phyloP scores from a whole-genome alignment of 2,888 invertebrate genomes.

The Crossocerus cetratus region DNA sequence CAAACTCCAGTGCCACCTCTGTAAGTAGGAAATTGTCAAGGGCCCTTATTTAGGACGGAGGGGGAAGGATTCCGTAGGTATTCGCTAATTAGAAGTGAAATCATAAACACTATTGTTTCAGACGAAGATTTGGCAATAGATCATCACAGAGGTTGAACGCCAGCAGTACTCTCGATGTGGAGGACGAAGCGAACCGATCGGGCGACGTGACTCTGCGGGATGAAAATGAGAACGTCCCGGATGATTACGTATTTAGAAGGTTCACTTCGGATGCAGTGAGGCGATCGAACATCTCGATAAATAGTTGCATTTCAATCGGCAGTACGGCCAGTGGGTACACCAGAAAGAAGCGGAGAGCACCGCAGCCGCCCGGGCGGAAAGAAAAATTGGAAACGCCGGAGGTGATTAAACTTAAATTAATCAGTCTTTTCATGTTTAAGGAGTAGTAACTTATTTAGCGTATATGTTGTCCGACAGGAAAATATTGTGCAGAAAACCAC shows the following conservation, averaged over 20 bases:
- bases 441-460: background rate
- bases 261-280: slow-evolving; percentile 68
- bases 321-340: slow-evolving; percentile 79
- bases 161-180: slow-evolving; percentile 40
- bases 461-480: slow-evolving; percentile 41
- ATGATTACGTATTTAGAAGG: slow-evolving; percentile 69
- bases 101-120: slow-evolving; percentile 28
- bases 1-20: slow-evolving; percentile 66
- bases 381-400: slow-evolving; percentile 59
- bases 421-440: background rate
- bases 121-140: slow-evolving; percentile 66
- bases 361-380: slow-evolving; percentile 78
- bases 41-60: background rate
- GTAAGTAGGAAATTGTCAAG: too few species aligned
- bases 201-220: slow-evolving; percentile 59
- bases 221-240: slow-evolving; percentile 70
- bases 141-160: slow-evolving; percentile 64
- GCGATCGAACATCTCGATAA: slow-evolving; percentile 72
- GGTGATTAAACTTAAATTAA: slow-evolving; percentile 34
- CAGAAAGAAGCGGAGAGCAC: slow-evolving; percentile 83
- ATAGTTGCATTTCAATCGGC: slow-evolving; percentile 68
- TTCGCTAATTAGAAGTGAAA: background rate
- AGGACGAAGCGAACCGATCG: slow-evolving; percentile 50
- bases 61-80: background rate
- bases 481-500: slow-evolving; percentile 19